phyloP scores from a whole-genome alignment of 1,140 invertebrate species.

The Phymastichus coffea region DNA sequence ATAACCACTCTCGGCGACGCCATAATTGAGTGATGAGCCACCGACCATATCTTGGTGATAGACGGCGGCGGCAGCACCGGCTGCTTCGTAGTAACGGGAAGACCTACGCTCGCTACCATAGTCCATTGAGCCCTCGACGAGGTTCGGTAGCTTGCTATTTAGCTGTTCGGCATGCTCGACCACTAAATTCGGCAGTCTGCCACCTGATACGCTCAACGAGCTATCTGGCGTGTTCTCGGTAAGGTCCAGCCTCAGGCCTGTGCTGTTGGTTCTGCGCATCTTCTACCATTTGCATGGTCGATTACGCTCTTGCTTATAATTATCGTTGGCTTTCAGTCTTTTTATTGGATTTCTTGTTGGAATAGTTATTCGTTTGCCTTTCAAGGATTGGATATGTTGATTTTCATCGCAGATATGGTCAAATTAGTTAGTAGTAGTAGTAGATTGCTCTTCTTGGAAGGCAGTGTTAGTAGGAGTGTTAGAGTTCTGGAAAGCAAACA shows the following conservation, averaged over 20 bases:
- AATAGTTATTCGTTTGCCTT: no score
- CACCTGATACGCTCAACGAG: conserved; percentile 34
- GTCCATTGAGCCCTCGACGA: conserved; percentile 62
- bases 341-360: no score
- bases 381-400: not conserved
- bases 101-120: conserved; percentile 61
- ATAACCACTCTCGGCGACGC: conserved; percentile 35
- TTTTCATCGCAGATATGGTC: no score
- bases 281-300: conserved; percentile 39
- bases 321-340: not conserved
- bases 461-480: not conserved
- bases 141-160: conserved; percentile 55
- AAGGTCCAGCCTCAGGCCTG: conserved; percentile 54
- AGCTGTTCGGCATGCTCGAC: conserved; percentile 53
- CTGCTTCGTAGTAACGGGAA: conserved; percentile 54
- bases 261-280: conserved; percentile 53
- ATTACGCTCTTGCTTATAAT: not conserved
- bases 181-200: conserved; percentile 50
- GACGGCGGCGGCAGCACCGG: conserved; percentile 27
- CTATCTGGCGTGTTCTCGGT: conserved; percentile 56
- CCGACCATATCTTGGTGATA: conserved; percentile 7
- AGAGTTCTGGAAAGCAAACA: no score
- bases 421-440: conserved; percentile 20
- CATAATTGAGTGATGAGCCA: conserved; percentile 24
- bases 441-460: not conserved